Conservation (phyloP, 2,113 vertebrate genomes). For the Cinclus cinclus region DNA sequence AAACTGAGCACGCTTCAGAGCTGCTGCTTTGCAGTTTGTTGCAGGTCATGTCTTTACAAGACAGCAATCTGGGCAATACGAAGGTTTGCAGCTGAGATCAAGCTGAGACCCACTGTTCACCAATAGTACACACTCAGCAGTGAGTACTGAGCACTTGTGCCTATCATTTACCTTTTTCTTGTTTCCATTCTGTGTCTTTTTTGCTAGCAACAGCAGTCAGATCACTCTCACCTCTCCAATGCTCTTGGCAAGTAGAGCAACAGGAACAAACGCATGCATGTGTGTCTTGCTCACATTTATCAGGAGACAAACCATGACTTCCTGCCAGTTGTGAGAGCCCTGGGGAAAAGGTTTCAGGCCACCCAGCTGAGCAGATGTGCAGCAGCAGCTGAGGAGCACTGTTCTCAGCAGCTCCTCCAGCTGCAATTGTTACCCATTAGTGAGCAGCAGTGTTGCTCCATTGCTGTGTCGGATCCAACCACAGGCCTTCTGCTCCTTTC, state of each 20-base stretch:
- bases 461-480: background rate
- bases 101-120: background rate
- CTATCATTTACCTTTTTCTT: background rate
- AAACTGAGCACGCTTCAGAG: background rate
- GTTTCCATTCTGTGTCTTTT: background rate
- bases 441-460: background rate
- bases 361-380: background rate
- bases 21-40: background rate
- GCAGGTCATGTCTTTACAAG: background rate
- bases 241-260: background rate
- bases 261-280: rapidly evolving
- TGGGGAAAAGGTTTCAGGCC: background rate
- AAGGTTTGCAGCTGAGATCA: background rate
- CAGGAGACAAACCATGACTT: background rate
- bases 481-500: background rate
- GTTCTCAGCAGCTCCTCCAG: background rate
- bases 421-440: background rate
- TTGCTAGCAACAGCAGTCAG: background rate
- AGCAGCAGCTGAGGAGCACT: background rate
- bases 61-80: background rate
- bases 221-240: background rate
- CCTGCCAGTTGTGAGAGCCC: background rate
- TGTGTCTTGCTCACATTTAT: background rate
- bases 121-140: background rate
- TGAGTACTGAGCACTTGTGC: background rate